These are phyloP conservation scores for Plebejus anna DNA, from an alignment of 2,888 invertebrate species.

Conservation along the genomic window DNA sequence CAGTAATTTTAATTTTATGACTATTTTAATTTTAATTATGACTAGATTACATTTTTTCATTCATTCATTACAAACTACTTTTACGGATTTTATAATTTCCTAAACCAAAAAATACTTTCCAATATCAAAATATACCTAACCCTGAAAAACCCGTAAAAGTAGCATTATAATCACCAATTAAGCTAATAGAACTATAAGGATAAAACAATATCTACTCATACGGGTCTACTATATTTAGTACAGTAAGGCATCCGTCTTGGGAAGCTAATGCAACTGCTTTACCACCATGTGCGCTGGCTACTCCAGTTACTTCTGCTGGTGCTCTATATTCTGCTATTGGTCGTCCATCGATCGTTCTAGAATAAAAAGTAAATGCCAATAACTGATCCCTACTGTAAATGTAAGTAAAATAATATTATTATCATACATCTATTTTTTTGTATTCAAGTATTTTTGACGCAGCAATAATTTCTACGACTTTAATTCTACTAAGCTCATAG, in stretches of 20 bases:
- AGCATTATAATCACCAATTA: neutral
- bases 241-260: conserved; percentile 95
- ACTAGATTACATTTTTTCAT: neutral
- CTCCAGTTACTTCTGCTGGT: conserved; percentile 92
- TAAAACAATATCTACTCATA: conserved; percentile 48
- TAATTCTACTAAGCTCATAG: no score
- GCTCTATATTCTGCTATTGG: conserved; percentile 96
- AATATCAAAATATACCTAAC: neutral
- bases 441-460: no score
- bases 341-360: conserved; percentile 50
- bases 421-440: no score
- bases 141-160: neutral
- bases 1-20: neutral
- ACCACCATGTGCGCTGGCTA: conserved; percentile 92
- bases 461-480: no score
- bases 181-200: neutral
- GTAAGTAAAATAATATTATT: no score
- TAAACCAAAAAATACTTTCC: neutral
- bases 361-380: no score
- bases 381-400: no score
- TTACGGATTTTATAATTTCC: neutral
- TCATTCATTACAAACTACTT: neutral
- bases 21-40: neutral
- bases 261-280: conserved; percentile 92
- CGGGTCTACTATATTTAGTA: conserved; percentile 85